Percentiles rank a stretch among this genome's conserved stretches.
Conservation (phyloP, 2,113 vertebrate genomes). For the Procavia capensis region DNA sequence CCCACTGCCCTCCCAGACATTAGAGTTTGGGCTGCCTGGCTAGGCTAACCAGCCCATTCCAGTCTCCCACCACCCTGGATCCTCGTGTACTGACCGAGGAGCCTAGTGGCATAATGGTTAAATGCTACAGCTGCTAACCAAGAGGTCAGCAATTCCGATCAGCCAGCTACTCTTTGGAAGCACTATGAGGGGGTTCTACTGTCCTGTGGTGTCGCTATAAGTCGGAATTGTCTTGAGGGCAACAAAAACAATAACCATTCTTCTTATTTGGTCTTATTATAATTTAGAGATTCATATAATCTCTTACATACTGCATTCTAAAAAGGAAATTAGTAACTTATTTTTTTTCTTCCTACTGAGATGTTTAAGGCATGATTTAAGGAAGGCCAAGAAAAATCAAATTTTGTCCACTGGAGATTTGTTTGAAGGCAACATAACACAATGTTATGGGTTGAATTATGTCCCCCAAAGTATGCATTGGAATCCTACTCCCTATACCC, state of each 20-base stretch:
- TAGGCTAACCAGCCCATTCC: no score
- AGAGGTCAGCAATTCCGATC: no score
- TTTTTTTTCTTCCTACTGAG: not conserved
- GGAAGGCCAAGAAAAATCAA: not conserved
- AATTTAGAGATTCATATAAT: not conserved
- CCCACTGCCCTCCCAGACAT: no score
- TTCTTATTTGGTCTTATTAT: not conserved
- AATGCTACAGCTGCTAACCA: no score
- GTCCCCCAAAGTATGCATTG: not conserved
- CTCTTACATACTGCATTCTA: not conserved
- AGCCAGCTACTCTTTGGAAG: no score
- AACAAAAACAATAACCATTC: not conserved
- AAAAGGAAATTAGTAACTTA: not conserved
- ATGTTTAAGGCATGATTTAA: not conserved
- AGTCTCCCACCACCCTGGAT: no score
- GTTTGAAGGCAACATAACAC: not conserved
- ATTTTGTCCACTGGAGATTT: not conserved
- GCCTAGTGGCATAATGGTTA: no score
- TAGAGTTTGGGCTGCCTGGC: no score
- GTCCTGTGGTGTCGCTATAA: no score
- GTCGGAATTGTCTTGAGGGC: no score
- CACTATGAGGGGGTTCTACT: no score
- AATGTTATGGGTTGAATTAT: not conserved
- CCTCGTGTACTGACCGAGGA: no score
- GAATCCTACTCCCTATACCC: not conserved